Evolutionary conservation across 2,797 vertebrate genomes (phyloP).

Genomic region (Antrozous pallidus): DNA sequence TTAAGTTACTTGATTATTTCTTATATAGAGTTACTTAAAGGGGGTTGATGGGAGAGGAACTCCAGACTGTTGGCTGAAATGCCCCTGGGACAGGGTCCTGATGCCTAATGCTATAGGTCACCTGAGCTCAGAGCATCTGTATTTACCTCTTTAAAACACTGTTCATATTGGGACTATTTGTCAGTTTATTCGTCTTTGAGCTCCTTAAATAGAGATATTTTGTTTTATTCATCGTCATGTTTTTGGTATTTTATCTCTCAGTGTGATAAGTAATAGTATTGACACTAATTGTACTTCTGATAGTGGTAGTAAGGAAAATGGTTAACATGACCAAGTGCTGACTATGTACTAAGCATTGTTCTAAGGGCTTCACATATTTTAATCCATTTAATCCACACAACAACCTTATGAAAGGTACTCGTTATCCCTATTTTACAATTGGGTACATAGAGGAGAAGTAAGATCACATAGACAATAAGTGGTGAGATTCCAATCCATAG

Average conservation of each 20-base stretch:
- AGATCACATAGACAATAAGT: background rate
- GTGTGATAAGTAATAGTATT: background rate
- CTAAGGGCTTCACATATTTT: background rate
- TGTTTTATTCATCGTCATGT: background rate
- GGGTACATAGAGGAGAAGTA: background rate
- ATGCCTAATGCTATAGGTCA: too few relatives aligned
- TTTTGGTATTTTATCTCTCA: background rate
- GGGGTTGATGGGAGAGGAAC: background rate
- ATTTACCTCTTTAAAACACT: background rate
- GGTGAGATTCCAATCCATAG: background rate
- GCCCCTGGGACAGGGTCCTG: background rate
- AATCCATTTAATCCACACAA: background rate
- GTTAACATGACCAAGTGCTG: too few relatives aligned
- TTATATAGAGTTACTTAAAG: background rate
- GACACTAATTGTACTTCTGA: background rate
- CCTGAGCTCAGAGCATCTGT: background rate
- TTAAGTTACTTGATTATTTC: background rate
- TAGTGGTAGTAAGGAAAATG: background rate
- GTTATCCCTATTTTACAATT: background rate
- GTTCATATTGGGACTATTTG: background rate
- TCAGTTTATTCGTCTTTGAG: background rate
- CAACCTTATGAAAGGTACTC: too few relatives aligned
- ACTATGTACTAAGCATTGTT: background rate
- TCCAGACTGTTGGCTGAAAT: background rate
- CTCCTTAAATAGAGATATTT: background rate